These are phyloP conservation scores for Lutra lutra DNA, from an alignment of 2,797 vertebrate genomes.

Conservation along the genomic window DNA sequence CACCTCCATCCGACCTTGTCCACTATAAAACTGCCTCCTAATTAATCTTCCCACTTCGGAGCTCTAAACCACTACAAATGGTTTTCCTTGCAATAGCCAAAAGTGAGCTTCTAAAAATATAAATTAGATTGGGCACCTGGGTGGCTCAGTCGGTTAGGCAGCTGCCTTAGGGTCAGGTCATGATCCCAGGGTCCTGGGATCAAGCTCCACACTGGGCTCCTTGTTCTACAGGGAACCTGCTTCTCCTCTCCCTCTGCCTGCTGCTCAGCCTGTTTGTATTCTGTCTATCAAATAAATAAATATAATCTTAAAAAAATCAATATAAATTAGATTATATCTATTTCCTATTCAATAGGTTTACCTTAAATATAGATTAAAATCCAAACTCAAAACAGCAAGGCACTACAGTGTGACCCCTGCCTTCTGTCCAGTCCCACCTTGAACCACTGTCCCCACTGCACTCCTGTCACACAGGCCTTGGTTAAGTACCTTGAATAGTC, in stretches of 20 bases:
- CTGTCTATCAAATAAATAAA: no score
- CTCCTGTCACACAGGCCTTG: neutral
- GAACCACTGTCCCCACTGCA: neutral
- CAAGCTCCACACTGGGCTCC: no score
- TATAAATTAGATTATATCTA: neutral
- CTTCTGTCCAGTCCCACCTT: neutral
- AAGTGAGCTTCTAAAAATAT: neutral
- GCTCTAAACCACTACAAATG: neutral
- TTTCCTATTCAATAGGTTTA: neutral
- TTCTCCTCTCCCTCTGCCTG: no score
- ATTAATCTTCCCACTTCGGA: neutral
- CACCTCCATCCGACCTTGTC: neutral
- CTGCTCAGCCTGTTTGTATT: no score
- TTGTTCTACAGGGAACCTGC: no score
- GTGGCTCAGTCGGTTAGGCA: no score
- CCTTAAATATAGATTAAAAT: neutral
- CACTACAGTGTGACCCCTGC: neutral
- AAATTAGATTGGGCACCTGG: neutral
- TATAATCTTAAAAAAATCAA: neutral
- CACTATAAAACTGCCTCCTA: neutral
- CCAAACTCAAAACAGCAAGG: neutral
- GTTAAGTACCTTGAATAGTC: neutral
- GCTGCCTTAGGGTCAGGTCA: no score
- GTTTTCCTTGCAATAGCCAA: slow-evolving; percentile 5
- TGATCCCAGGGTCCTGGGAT: no score